These are phyloP conservation scores for Melanotaenia nigrans DNA, from an alignment of 2,797 vertebrate genomes.

Conservation along the genomic window DNA sequence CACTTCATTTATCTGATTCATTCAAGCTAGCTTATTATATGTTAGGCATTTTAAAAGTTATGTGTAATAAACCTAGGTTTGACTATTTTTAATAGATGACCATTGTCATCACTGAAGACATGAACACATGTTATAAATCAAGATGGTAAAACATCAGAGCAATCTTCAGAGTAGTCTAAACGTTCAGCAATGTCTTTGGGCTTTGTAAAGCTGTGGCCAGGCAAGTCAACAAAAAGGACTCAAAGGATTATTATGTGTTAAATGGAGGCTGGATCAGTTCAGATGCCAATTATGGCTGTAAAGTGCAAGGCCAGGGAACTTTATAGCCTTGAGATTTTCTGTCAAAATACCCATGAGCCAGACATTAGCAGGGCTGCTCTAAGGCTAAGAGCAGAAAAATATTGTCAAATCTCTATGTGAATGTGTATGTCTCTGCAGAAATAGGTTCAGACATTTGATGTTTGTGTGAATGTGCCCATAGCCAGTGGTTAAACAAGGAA, in stretches of 20 bases:
- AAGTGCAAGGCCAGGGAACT: background rate
- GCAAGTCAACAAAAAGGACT: background rate
- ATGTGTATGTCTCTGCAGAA: constrained; percentile 4
- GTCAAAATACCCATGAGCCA: constrained; percentile 1
- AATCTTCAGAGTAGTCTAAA: background rate
- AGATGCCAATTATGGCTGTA: background rate
- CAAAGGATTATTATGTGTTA: constrained; percentile 1
- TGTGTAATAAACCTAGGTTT: background rate
- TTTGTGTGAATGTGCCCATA: background rate
- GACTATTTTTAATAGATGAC: background rate
- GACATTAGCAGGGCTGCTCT: background rate
- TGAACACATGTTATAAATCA: background rate
- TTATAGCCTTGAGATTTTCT: background rate
- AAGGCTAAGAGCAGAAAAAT: constrained; percentile 1
- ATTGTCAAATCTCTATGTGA: background rate
- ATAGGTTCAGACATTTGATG: background rate
- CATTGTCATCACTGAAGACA: background rate
- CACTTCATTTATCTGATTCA: background rate
- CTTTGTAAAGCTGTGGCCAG: background rate
- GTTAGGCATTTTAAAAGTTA: background rate
- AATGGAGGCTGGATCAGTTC: background rate
- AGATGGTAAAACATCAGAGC: background rate
- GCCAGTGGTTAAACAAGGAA: constrained; percentile 30
- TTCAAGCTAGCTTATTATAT: background rate
- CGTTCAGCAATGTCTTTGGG: background rate